Percentiles rank a stretch among this genome's conserved stretches.
These are phyloP conservation scores for Tortricodes alternella DNA, from an alignment of 2,888 invertebrate genomes.

Conservation along the genomic window DNA sequence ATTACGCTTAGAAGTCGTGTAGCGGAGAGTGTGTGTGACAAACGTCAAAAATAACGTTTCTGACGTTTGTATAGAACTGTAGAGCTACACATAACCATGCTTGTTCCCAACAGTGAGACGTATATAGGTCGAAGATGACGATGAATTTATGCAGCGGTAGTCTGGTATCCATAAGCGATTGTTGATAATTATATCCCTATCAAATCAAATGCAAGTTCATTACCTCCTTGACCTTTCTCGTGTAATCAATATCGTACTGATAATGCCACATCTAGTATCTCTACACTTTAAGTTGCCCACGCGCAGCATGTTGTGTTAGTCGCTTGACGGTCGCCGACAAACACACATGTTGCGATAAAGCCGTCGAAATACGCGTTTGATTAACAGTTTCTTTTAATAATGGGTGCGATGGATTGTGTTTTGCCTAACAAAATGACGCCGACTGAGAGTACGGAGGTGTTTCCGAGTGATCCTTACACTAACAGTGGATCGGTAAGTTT, in stretches of 20 bases:
- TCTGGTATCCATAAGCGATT: too few species aligned
- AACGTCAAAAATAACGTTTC: too few species aligned
- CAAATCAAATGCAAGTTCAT: too few species aligned
- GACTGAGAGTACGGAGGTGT: constrained; percentile 68
- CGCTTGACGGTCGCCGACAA: not conserved
- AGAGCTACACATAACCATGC: too few species aligned
- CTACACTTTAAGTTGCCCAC: not conserved
- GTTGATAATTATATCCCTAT: too few species aligned
- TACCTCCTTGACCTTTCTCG: too few species aligned
- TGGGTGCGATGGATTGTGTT: constrained; percentile 69
- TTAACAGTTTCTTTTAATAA: constrained; percentile 30
- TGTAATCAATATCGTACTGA: not conserved
- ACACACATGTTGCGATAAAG: not conserved
- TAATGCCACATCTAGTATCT: constrained; percentile 14
- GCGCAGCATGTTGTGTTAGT: constrained; percentile 16
- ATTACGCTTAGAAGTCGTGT: too few species aligned
- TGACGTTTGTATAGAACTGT: too few species aligned
- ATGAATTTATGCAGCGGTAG: too few species aligned
- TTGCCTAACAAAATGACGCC: constrained; percentile 52
- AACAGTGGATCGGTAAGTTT: constrained; percentile 56
- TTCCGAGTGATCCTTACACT: constrained; percentile 56
- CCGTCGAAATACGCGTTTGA: not conserved
- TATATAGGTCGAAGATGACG: too few species aligned
- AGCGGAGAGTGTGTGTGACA: too few species aligned
- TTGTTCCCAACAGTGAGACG: too few species aligned